phyloP scores from a whole-genome alignment of 2,888 invertebrate genomes.

The Callimorpha dominula region DNA sequence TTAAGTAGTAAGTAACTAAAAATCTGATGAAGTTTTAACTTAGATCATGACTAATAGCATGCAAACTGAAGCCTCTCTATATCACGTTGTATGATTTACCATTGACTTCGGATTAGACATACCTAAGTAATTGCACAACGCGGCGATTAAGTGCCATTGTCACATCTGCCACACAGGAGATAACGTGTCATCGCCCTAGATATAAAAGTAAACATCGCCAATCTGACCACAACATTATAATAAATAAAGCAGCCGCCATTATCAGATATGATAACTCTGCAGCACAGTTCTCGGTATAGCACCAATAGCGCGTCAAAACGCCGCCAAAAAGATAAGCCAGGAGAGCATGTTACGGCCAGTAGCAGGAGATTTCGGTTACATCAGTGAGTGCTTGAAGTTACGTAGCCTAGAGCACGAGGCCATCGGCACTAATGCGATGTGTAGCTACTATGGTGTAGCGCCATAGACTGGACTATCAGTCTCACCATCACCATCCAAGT shows the following conservation, averaged over 20 bases:
- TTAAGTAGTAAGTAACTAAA: too few relatives aligned
- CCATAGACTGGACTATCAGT: not conserved
- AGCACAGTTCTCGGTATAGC: not conserved
- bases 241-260: not conserved
- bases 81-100: not conserved
- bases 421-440: not conserved
- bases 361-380: not conserved
- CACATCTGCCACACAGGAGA: conserved; percentile 36
- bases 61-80: too few relatives aligned
- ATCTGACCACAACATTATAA: not conserved
- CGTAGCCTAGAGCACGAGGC: not conserved
- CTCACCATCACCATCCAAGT: not conserved
- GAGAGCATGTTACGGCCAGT: not conserved
- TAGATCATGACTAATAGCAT: too few relatives aligned
- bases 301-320: not conserved
- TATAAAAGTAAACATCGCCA: conserved; percentile 31
- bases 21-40: too few relatives aligned
- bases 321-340: not conserved
- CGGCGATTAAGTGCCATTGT: conserved; percentile 24
- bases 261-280: not conserved
- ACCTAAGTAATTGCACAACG: conserved; percentile 15
- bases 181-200: conserved; percentile 55
- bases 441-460: not conserved
- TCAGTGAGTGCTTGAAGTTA: not conserved
- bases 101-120: conserved; percentile 7